Base-by-base conservation (phyloP, 1,140 invertebrate genomes). In the Adoxophyes honmai region DNA sequence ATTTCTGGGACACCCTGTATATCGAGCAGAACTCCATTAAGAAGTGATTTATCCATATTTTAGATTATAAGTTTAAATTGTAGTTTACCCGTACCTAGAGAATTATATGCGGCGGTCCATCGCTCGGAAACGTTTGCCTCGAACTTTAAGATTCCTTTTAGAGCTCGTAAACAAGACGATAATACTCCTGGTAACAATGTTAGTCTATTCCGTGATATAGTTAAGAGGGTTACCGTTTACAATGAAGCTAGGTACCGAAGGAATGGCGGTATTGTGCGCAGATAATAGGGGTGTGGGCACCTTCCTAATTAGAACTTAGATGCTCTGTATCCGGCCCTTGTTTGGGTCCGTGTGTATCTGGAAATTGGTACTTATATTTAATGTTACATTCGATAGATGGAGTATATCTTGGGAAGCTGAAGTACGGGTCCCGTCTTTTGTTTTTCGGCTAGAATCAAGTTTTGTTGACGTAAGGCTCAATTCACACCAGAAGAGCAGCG, bases 71-170 rank as follows among this genome's bases (percentile, higher is more conserved):
- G 21, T 6, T 28, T 38, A 38, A 38, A n/a, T 38, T 38, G n/a
- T 3, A 38, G 39, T 44, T 48, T 11, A 21, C 21, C 42, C 21
- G 42, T 48, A 48, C 16, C 21, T 21, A 21, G 42, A 48, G 42
- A 48, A n/a, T 48, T 48, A 48, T 48, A 48, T 13, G 42, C 21
- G 42, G 11, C 42, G 21, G 42, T 48, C 42, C 21, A 48, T 48
- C 42, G 44, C 42, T 53, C 21, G 48, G 56, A 62, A 57, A 34
- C 54, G 57, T 64, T 62, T 61, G 61, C 39, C 57, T 56, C 18
- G 35, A 63, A 59, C 38, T 68, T 54, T 34, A 39, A 54, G 62
- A 59, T 68, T 59, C 59, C 57, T 63, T 64, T 64, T 61, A 68
- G 51, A 56, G 51, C 44, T 55, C 66, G 57, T 68, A 68, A 64